Base-by-base conservation (phyloP, 2,888 invertebrate species). In the Gastracanthus pulcherrimus region DNA sequence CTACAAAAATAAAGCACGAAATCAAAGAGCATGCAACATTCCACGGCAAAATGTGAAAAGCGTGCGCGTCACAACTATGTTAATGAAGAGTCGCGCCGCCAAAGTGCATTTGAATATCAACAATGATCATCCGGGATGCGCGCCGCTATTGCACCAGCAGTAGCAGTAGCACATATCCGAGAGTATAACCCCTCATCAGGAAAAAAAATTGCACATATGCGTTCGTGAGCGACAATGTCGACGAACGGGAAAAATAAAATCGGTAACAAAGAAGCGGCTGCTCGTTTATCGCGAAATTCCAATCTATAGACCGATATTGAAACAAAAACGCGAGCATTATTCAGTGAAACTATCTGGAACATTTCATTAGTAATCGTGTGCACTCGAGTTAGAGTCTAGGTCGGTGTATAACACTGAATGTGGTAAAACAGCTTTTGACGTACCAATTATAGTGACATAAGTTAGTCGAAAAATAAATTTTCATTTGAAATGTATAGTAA, bases 71-170 rank as follows among this genome's bases (percentile, higher is more conserved):
- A 36, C 23, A 11, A 29, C 38, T 34, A 69, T 60, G 70, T 23
- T 70, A 77, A 70, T 48, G 48, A 69, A 60, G 29, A n/a, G 51
- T n/a, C 38, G 26, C 5, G 16, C 23, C 3, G 41, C 64, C 38
- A 1, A 34, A 5, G 3, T 36, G 55, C 41, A 82, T 82, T 82
- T 78, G 78, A 82, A 82, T 78, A 75, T 75, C 78, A 62, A 82
- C 81, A 78, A 78, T 77, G 81, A 78, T 76, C 77, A 75, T 77
- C 78, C 80, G 80, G 80, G 76, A 76, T 66, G 48, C n/a, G 58
- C 7, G 13, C n/a, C 26, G 41, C 41, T 26, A 9, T 26, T 23
- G 19, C 36, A 31, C 16, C 26, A 29, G 16, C 16, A n/a, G n/a
- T n/a, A n/a, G 29, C 31, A 31, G 45, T 69, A 13, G 41, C 23